phyloP scores from a whole-genome alignment of 2,797 vertebrate species.

The Hemibagrus guttatus region DNA sequence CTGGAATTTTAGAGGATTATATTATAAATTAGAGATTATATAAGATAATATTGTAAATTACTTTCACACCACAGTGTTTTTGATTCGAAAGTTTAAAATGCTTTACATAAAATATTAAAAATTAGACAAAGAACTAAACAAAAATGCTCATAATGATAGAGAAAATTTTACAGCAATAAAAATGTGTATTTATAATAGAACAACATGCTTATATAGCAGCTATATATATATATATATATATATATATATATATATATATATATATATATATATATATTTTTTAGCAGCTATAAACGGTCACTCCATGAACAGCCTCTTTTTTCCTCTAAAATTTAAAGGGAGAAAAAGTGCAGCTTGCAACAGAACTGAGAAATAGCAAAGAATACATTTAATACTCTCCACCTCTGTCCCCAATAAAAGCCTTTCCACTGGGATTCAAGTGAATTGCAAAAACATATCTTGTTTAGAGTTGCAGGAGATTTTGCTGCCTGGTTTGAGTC shows the following conservation, averaged over 20 bases:
- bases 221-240: too few relatives aligned
- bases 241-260: too few relatives aligned
- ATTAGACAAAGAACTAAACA: background rate
- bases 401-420: background rate
- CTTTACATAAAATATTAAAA: background rate
- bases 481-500: constrained; percentile 23
- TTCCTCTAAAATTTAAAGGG: background rate
- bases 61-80: background rate
- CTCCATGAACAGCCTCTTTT: background rate
- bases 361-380: background rate
- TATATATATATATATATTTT: too few relatives aligned
- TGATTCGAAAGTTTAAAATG: background rate
- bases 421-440: background rate
- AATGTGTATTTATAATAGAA: background rate
- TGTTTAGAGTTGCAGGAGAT: constrained; percentile 2
- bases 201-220: too few relatives aligned
- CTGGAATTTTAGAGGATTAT: background rate
- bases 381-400: background rate
- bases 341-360: background rate
- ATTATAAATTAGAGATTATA: too few relatives aligned
- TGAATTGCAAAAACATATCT: background rate
- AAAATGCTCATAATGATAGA: background rate
- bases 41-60: too few relatives aligned
- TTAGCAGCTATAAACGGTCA: background rate
- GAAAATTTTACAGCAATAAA: background rate